Conservation (phyloP, 2,797 vertebrate genomes). For the Limnodromus scolopaceus region DNA sequence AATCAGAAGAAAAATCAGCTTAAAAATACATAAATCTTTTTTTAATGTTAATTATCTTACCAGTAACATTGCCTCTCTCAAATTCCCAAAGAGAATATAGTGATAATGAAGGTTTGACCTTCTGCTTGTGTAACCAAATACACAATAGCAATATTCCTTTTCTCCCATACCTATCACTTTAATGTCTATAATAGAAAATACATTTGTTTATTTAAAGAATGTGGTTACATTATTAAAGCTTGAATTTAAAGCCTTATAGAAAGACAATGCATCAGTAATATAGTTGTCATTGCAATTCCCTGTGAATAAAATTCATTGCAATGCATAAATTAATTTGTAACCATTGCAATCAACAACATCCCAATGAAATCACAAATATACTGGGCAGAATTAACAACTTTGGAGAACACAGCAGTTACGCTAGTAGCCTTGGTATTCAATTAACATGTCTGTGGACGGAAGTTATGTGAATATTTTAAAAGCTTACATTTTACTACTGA, state of each 20-base stretch:
- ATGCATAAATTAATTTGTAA: constrained; percentile 45
- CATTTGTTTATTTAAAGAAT: not conserved
- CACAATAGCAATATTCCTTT: not conserved
- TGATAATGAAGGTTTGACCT: constrained; percentile 15
- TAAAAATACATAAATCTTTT: not conserved
- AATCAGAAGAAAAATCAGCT: not conserved
- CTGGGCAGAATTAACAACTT: constrained; percentile 33
- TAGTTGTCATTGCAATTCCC: not conserved
- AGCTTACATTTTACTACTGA: not conserved
- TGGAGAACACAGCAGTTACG: not conserved
- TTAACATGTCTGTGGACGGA: constrained; percentile 6
- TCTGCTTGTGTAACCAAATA: not conserved
- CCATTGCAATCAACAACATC: not conserved
- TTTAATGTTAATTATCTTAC: not conserved
- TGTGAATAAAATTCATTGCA: not conserved
- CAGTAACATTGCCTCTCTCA: not conserved
- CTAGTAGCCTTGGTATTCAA: not conserved
- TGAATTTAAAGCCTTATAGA: not conserved
- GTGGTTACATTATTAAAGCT: not conserved
- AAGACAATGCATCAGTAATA: not conserved
- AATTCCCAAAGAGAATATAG: not conserved
- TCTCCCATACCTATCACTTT: not conserved
- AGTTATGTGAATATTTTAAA: not conserved
- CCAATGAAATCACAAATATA: constrained; percentile 32
- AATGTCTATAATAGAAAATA: constrained; percentile 7